Percentiles rank a stretch among this genome's conserved stretches.
These are phyloP conservation scores for Crotalus viridis DNA, from an alignment of 2,113 vertebrate species.

Conservation along the genomic window DNA sequence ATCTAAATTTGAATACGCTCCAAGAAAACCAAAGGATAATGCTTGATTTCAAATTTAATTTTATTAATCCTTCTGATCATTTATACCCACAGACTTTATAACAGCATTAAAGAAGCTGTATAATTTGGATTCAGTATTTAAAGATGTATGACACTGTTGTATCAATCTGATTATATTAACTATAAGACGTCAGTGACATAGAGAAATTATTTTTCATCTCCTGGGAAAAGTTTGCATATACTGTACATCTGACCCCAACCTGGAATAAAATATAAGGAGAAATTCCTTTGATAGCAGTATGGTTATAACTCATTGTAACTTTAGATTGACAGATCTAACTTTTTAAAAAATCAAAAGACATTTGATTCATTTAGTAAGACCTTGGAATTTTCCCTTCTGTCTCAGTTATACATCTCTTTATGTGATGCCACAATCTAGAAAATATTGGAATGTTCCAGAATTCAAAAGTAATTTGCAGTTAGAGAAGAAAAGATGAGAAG, in stretches of 20 bases:
- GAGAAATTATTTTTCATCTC: not conserved
- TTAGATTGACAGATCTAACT: not conserved
- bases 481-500: not conserved
- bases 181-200: not conserved
- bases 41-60: conserved; percentile 41
- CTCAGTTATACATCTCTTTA: not conserved
- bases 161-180: not conserved
- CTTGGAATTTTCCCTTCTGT: not conserved
- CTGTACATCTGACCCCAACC: not conserved
- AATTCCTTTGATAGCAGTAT: not conserved
- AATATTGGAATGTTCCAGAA: not conserved
- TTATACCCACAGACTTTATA: not conserved
- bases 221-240: not conserved
- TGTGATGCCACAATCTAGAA: not conserved
- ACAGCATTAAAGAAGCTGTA: not conserved
- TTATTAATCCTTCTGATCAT: not conserved
- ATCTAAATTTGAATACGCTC: not conserved
- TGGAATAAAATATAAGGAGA: not conserved
- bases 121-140: not conserved
- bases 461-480: not conserved
- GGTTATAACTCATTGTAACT: not conserved
- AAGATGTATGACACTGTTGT: not conserved
- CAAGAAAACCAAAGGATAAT: not conserved
- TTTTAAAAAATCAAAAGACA: not conserved
- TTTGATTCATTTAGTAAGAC: not conserved